Percentiles rank a stretch among this genome's conserved stretches.
phyloP scores from a whole-genome alignment of 2,797 vertebrate species.

The Telmatherina bonti region DNA sequence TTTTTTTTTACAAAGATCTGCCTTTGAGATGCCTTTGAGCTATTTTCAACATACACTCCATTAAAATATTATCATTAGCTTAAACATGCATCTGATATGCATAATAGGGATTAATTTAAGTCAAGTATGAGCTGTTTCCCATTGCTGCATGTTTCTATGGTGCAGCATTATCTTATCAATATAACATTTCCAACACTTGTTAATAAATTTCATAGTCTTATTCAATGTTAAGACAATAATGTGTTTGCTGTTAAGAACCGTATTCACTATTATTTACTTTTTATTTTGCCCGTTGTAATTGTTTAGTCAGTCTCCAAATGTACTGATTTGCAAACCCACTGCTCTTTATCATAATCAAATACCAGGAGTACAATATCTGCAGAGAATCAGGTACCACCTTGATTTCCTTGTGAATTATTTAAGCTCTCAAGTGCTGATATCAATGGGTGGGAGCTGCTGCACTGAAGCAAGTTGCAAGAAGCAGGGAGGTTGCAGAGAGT shows the following conservation, averaged over 20 bases:
- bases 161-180: slow-evolving; percentile 13
- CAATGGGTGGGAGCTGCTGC: slow-evolving; percentile 64
- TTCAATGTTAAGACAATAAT: neutral
- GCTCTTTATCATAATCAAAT: slow-evolving; percentile 44
- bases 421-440: slow-evolving; percentile 76
- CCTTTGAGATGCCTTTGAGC: slow-evolving; percentile 41
- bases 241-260: slow-evolving; percentile 5
- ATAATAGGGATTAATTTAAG: slow-evolving; percentile 32
- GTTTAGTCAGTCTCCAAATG: slow-evolving; percentile 24
- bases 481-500: slow-evolving; percentile 75
- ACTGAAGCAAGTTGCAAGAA: slow-evolving; percentile 57
- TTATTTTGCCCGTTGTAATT: slow-evolving; percentile 18
- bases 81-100: slow-evolving; percentile 45
- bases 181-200: slow-evolving; percentile 1
- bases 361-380: slow-evolving; percentile 54
- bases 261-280: neutral
- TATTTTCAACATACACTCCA: slow-evolving; percentile 47
- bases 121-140: slow-evolving; percentile 26
- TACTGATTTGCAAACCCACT: slow-evolving; percentile 30
- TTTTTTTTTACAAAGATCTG: slow-evolving; percentile 39
- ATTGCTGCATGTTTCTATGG: slow-evolving; percentile 17
- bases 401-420: slow-evolving; percentile 80
- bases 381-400: slow-evolving; percentile 60
- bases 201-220: neutral
- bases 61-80: slow-evolving; percentile 52